Evolutionary conservation across 2,797 vertebrate species (phyloP).

Genomic region (Garrulus glandarius): DNA sequence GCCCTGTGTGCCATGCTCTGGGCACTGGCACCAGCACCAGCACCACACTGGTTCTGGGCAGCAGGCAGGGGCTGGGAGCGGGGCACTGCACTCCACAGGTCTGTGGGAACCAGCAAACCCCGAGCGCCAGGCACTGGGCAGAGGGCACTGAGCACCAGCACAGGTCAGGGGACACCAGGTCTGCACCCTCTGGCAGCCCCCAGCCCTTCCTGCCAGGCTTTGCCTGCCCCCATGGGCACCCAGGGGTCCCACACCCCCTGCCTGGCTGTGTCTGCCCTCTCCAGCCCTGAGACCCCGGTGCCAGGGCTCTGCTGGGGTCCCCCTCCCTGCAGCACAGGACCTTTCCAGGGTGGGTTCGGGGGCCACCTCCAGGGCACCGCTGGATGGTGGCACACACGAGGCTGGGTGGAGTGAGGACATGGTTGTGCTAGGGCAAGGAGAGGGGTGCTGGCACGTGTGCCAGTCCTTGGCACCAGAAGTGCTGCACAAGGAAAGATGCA

Average conservation of each 20-base stretch:
- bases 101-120: neutral
- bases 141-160: neutral
- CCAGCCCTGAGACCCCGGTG: neutral
- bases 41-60: neutral
- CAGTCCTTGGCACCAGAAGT: neutral
- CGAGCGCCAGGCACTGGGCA: fast-evolving
- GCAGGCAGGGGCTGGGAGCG: neutral
- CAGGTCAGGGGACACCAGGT: neutral
- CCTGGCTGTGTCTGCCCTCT: neutral
- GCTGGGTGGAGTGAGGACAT: too few relatives aligned
- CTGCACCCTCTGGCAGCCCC: neutral
- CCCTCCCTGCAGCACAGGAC: too few relatives aligned
- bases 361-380: too few relatives aligned
- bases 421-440: too few relatives aligned
- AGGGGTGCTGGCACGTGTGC: too few relatives aligned
- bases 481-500: neutral
- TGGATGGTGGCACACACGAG: too few relatives aligned
- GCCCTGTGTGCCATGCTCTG: too few relatives aligned
- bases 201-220: neutral
- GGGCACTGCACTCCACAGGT: neutral
- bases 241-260: neutral
- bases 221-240: neutral
- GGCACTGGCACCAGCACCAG: neutral
- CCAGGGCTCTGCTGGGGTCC: neutral
- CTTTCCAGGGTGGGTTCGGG: too few relatives aligned